Base-by-base conservation (phyloP, 1,140 invertebrate genomes). In the Papilio helenus region DNA sequence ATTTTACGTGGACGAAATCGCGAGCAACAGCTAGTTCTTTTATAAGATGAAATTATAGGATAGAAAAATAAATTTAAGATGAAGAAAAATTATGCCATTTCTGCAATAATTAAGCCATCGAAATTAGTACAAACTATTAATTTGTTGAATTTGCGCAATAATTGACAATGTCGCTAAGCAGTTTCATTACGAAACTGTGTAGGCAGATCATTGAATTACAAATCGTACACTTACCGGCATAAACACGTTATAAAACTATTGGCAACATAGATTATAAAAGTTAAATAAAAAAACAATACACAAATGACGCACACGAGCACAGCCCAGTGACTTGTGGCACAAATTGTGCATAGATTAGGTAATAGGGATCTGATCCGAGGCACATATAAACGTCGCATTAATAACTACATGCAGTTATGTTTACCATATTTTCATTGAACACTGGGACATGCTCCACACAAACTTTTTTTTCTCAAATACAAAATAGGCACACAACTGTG, bases 301-400 rank as follows among this genome's bases (percentile, higher is more conserved):
- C 74, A 51, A 16, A 14, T 58, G n/a, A n/a, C 74, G 26, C 18
- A 51, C 74, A 20, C 55, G 29, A 20, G 74, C 74, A 82, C 82
- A 85, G 80, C 85, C 80, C 82, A 85, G 61, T 84, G 84, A 86
- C 87, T 83, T 81, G 83, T 82, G 83, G 79, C 84, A 84, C 73
- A 29, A 79, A 88, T 88, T 87, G 87, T 88, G 82, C 78, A 86
- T 85, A 86, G 86, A 89, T 89, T 88, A 87, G 89, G 89, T 90
- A 89, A 88, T 86, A 79, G 82, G 68, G 83, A 86, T 82, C 85
- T 79, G 81, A 84, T 85, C 81, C 79, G 82, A 87, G 84, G 86
- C 83, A 84, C 86, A 85, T 86, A 76, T 77, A 81, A 85, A 29
- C 55, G 74, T 77, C 74, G 82, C 84, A 79, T 80, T 83, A 83